phyloP scores from a whole-genome alignment of 2,113 vertebrate species.

The Chaetura pelagica region DNA sequence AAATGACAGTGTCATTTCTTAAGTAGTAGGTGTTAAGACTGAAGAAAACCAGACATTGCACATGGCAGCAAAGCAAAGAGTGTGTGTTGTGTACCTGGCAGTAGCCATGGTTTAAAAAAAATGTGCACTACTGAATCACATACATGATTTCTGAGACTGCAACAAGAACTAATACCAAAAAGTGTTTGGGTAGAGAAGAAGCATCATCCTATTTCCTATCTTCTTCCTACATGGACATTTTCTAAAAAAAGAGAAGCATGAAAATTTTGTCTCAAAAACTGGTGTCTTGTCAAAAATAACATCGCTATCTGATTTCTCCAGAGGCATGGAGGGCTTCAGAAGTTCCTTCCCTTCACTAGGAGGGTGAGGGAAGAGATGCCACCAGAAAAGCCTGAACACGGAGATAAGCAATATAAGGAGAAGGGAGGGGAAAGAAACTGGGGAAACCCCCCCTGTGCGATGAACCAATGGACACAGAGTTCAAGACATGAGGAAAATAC shows the following conservation, averaged over 20 bases:
- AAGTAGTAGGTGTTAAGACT: conserved; percentile 9
- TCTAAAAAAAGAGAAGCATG: not conserved
- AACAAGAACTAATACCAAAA: not conserved
- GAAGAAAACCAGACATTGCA: conserved; percentile 6
- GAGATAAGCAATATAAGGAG: not conserved
- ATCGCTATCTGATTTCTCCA: not conserved
- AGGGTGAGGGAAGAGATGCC: not conserved
- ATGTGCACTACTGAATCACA: not conserved
- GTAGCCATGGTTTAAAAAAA: not conserved
- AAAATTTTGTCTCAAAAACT: not conserved
- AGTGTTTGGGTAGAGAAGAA: not conserved
- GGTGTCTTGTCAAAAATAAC: rapidly evolving
- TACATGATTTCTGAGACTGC: not conserved
- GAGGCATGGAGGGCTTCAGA: not conserved
- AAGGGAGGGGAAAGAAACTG: not conserved
- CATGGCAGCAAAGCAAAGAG: not conserved
- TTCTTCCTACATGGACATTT: not conserved
- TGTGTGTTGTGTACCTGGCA: not conserved
- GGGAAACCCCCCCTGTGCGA: not conserved
- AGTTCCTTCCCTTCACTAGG: not conserved
- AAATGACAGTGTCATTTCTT: conserved; percentile 16
- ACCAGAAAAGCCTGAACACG: not conserved
- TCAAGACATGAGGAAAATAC: not conserved
- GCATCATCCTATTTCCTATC: not conserved
- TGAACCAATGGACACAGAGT: not conserved